Conservation (phyloP, 1,140 invertebrate species). For the Brachionus rotundiformis region DNA sequence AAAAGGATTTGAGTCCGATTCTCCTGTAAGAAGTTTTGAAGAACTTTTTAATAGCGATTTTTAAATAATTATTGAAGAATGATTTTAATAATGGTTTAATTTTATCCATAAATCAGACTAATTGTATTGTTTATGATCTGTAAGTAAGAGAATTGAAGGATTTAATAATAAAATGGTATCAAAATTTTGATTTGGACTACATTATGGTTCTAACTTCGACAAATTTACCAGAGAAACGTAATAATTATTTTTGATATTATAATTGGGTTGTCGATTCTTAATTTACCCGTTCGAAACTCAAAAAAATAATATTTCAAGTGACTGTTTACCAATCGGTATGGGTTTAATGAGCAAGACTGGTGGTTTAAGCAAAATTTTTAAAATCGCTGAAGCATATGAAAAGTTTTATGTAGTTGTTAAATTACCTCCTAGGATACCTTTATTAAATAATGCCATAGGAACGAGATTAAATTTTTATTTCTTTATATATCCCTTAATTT, state of each 20-base stretch:
- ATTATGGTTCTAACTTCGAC: not conserved
- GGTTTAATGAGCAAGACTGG: not conserved
- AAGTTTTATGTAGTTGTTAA: not conserved
- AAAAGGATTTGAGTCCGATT: slow-evolving; percentile 7
- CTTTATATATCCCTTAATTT: not conserved
- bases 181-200: not conserved
- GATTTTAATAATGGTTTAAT: not conserved
- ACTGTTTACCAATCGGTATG: slow-evolving; percentile 18
- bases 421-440: not conserved
- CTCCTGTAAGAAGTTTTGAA: slow-evolving; percentile 20
- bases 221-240: not conserved
- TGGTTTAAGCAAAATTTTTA: not conserved
- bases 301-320: not conserved
- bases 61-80: slow-evolving; percentile 6
- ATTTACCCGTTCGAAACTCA: not conserved
- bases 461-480: not conserved
- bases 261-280: not conserved
- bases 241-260: not conserved
- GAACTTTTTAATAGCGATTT: slow-evolving; percentile 7
- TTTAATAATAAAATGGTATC: not conserved
- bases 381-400: not conserved
- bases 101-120: not conserved
- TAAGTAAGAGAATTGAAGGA: not conserved
- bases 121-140: not conserved
- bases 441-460: not conserved